These are phyloP conservation scores for Cyclina sinensis DNA, from an alignment of 1,140 invertebrate genomes.

Conservation along the genomic window DNA sequence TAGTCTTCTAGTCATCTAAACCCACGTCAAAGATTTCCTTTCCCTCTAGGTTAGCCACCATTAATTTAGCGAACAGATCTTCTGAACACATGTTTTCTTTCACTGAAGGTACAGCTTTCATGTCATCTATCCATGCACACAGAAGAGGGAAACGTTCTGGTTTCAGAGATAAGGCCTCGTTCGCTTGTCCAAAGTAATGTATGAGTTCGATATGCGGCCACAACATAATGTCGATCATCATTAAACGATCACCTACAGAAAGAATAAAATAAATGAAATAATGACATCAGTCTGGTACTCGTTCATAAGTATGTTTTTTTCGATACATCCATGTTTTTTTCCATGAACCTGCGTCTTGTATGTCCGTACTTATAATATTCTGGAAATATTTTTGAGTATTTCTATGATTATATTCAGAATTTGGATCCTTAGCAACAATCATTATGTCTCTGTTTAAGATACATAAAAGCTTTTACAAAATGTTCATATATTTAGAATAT, in stretches of 20 bases:
- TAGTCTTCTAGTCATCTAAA: constrained; percentile 7
- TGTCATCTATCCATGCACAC: not conserved
- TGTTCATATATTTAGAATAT: no score
- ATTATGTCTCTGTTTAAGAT: no score
- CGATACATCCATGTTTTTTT: no score
- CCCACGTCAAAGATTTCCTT: constrained; percentile 8
- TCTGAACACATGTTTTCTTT: not conserved
- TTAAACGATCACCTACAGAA: not conserved
- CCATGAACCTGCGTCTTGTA: no score
- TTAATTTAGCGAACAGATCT: not conserved
- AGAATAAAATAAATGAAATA: no score
- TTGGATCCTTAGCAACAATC: no score
- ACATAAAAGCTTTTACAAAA: no score
- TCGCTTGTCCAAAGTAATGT: not conserved
- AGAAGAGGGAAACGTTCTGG: not conserved
- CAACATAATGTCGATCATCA: not conserved
- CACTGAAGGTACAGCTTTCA: not conserved
- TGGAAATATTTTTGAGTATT: no score
- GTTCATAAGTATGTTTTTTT: no score
- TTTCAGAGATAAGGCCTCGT: not conserved
- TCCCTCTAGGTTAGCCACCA: not conserved
- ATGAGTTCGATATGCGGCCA: not conserved
- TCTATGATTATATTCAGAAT: no score
- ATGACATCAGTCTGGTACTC: no score
- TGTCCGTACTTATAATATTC: no score